A percentile compares a stretch with the other conserved stretches of the same genome.
Conservation (phyloP, 2,888 invertebrate species). For the Amphipyra berbera region DNA sequence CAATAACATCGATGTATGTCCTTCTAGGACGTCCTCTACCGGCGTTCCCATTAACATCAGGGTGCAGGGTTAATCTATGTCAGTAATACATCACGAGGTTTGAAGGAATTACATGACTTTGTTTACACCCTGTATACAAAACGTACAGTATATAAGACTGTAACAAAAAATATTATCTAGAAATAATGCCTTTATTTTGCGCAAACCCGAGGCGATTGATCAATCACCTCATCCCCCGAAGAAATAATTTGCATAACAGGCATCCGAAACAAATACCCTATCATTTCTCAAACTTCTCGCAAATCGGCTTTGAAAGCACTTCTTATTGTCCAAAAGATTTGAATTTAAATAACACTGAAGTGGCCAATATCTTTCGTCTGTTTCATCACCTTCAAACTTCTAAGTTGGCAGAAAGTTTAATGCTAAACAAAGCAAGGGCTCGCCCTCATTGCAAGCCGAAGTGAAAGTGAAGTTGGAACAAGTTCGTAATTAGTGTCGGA, state of each 20-base stretch:
- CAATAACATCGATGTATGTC: no score
- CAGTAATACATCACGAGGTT: no score
- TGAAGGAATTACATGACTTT: no score
- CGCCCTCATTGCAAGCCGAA: conserved; percentile 55
- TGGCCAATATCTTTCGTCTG: conserved; percentile 37
- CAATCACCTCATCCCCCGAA: conserved; percentile 9
- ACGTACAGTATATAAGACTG: no score
- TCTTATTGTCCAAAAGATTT: conserved; percentile 45
- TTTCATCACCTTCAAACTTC: conserved; percentile 52
- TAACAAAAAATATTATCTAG: background rate
- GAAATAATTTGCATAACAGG: conserved; percentile 41
- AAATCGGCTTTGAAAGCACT: conserved; percentile 42
- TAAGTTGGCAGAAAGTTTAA: conserved; percentile 58
- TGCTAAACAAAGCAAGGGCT: conserved; percentile 62
- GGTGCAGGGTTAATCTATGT: no score
- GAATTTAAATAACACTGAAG: conserved; percentile 50
- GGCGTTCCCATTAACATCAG: no score
- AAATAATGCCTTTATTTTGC: conserved; percentile 15
- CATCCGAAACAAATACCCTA: conserved; percentile 38
- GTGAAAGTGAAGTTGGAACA: conserved; percentile 64
- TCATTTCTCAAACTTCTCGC: conserved; percentile 31
- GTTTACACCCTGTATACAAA: no score
- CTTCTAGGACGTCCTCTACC: no score
- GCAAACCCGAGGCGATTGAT: conserved; percentile 8
- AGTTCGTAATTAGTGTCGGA: conserved; percentile 68